Conservation (phyloP, 2,797 vertebrate species). For the Dermochelys coriacea region DNA sequence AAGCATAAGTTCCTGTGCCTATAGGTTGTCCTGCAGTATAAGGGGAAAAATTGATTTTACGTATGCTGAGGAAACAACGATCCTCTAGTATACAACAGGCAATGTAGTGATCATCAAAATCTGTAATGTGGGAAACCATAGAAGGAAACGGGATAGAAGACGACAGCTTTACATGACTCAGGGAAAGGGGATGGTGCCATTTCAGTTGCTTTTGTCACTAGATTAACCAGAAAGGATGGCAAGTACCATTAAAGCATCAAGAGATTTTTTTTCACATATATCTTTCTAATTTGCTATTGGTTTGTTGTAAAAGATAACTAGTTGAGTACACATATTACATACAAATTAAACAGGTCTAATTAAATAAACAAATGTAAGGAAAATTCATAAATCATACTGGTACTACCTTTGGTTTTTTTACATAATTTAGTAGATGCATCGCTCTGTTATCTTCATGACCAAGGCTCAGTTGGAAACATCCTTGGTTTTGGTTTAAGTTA, state of each 20-base stretch:
- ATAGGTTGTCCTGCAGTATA: not conserved
- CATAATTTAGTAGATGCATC: not conserved
- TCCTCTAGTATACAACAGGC: not conserved
- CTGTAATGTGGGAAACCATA: accelerated
- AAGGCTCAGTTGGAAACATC: not conserved
- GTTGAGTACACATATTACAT: slow-evolving; percentile 17
- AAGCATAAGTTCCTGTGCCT: accelerated
- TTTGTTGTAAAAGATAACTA: slow-evolving; percentile 19
- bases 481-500: not conserved
- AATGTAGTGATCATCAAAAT: not conserved
- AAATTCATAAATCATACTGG: slow-evolving; percentile 9
- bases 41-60: not conserved
- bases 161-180: not conserved
- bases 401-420: not conserved
- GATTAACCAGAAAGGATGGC: slow-evolving; percentile 38
- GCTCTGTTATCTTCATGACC: not conserved
- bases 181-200: not conserved
- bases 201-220: slow-evolving; percentile 38
- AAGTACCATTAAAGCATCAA: slow-evolving; percentile 23
- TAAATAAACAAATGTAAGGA: slow-evolving; percentile 33
- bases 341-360: slow-evolving; percentile 28
- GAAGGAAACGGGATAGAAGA: not conserved
- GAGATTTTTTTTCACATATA: not conserved
- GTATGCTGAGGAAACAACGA: not conserved
- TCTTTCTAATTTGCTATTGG: not conserved